Base-by-base conservation (phyloP, 2,113 vertebrate genomes). In the Cyrtonyx montezumae region DNA sequence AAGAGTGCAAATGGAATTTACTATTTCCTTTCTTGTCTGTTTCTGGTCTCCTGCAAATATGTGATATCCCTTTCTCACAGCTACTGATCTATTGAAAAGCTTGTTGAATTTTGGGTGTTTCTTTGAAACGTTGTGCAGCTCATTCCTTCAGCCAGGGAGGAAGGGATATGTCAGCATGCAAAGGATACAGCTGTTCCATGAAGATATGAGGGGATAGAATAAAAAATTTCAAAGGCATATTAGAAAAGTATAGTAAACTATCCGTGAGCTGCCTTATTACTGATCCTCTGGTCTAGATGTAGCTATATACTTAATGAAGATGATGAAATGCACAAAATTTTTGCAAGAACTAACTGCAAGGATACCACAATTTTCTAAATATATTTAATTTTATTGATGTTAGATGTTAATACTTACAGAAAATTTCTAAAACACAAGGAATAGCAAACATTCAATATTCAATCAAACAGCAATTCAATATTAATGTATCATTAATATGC, bases 351-450 rank as follows among this genome's bases (percentile, higher is more conserved):
- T 87, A 90, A 91, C 89, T 92, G 92, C 19, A 87, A 46, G 26
- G 22, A 74, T 69, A 51, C 20, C 42, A 26, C 16, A 80, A n/a
- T 87, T 95, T 87, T 28, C 1, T 23, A 79, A 93, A 93, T 85
- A 77, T 43, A 91, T 30, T 30, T 82, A 55, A 93, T 88, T 93
- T 80, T 85, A 67, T 89, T 91, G 76, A 85, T 67, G 42, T 77
- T 90, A 56, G 37, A 28, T 61, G 25, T 1, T 37, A 84, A 71
- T 68, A 36, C 2, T 2, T 8, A 55, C 28, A 55, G 17, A 87
- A 91, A 70, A 92, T 55, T 59, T 83, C 32, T 89, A 68, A 79
- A 91, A 67, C 36, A 87, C 69, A 84, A 88, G 23, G 14, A 30
- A 43, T 65, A 23, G 43, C 9, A 79, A 91, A 78, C 25, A 11